phyloP scores from a whole-genome alignment of 2,888 invertebrate species.

The Petrolisthes cinctipes region DNA sequence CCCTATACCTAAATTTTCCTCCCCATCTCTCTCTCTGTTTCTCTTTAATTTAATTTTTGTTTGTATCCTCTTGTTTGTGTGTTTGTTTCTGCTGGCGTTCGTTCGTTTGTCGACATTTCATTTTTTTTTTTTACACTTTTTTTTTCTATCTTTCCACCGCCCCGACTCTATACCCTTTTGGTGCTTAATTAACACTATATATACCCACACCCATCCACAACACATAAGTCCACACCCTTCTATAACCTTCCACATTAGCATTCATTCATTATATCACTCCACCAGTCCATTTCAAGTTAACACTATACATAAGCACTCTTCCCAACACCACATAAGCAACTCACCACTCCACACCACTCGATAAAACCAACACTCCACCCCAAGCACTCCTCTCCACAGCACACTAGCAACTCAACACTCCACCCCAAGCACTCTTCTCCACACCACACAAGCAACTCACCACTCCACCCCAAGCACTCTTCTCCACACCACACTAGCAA shows the following conservation, averaged over 20 bases:
- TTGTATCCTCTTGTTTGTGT: too few relatives aligned
- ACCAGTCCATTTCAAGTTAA: too few relatives aligned
- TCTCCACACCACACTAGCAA: not conserved
- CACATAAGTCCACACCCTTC: too few relatives aligned
- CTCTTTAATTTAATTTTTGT: too few relatives aligned
- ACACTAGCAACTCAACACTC: not conserved
- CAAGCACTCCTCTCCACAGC: not conserved
- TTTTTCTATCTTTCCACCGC: not conserved
- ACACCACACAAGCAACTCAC: not conserved
- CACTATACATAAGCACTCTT: not conserved
- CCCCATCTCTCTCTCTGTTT: not conserved
- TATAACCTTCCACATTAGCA: too few relatives aligned
- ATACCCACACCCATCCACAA: not conserved
- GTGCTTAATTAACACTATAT: not conserved
- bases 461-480: not conserved
- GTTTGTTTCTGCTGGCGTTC: too few relatives aligned
- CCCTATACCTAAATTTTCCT: not conserved
- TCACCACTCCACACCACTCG: too few relatives aligned
- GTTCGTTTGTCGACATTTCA: too few relatives aligned
- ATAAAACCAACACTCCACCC: too few relatives aligned
- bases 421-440: not conserved
- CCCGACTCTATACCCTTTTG: too few relatives aligned
- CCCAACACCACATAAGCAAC: not conserved
- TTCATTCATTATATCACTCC: too few relatives aligned
- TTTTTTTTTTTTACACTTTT: not conserved